Base-by-base conservation (phyloP, 2,113 vertebrate species). In the Malurus alboscapulatus region DNA sequence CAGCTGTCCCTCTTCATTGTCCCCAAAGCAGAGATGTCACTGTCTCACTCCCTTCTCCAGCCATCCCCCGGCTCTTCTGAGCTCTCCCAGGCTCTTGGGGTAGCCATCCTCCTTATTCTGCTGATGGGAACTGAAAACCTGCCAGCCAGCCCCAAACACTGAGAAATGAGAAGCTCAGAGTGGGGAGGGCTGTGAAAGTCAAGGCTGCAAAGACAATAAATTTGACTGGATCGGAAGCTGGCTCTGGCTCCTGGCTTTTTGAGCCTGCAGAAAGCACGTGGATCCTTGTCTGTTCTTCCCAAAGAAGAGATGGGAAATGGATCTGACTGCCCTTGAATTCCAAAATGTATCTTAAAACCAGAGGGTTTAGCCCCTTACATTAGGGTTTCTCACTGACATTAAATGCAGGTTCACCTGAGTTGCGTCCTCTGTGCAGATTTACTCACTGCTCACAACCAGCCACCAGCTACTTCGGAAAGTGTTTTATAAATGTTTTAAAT, bases 121-220 rank as follows among this genome's bases (percentile, higher is more conserved):
- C 67, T 95, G 91, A 91, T 74, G 63, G 87, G 29, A 94, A 54
- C 54, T 69, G 84, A 93, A 95, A 96, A 85, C 74, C 75, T 94
- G 87, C 74, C 89, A 96, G 54, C 38, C 36, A 85, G 71, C 54
- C 62, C 73, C 89, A 94, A 92, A 94, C 32, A 36, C 82, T 93
- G 95, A 92, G 85, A 95, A 94, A 96, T 30, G 67, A 94, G 87
- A 40, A 67, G 47, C 32, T 74, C 42, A 40, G 42, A 45, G 63
- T 36, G 32, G 20, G 26, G 51, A 85, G 69, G 75, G 66, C 57
- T 63, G 40, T 55, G 40, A 12, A 78, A 92, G 29, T 40, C 42
- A 62, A 66, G 32, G 36, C 32, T 55, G 55, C 47, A 55, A 76
- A 80, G 24, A 74, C 2, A 19, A 59, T 34, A 36, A 83, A 62